Conservation (phyloP, 2,113 vertebrate genomes). For the Lucifuga dentata region DNA sequence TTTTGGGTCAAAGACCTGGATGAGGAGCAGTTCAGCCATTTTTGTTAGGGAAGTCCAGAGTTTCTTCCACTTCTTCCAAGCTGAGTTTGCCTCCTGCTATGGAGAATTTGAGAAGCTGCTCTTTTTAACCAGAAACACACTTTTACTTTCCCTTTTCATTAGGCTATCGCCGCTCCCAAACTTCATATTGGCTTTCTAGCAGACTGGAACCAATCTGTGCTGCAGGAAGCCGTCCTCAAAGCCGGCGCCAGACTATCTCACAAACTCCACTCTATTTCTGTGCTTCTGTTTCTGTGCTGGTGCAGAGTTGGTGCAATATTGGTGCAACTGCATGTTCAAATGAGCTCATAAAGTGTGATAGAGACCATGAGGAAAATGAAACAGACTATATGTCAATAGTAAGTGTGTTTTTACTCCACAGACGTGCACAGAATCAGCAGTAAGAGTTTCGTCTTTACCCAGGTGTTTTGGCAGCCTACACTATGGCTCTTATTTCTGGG, state of each 20-base stretch:
- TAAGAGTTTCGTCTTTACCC: not conserved
- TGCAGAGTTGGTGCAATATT: not conserved
- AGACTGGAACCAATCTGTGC: conserved; percentile 71
- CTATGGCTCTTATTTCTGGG: conserved; percentile 3
- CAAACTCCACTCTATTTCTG: conserved; percentile 35
- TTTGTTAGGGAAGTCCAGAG: conserved; percentile 5
- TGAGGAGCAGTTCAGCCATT: conserved; percentile 15
- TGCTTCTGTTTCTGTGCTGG: conserved; percentile 19
- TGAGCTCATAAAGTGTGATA: conserved; percentile 14
- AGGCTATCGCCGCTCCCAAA: conserved; percentile 49
- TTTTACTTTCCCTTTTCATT: conserved; percentile 39
- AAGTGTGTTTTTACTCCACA: too few species aligned
- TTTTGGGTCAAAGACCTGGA: conserved; percentile 16
- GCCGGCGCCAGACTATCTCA: conserved; percentile 52
- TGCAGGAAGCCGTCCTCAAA: conserved; percentile 52
- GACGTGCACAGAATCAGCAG: too few species aligned
- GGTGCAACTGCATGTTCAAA: conserved; percentile 3
- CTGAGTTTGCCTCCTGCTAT: conserved; percentile 34
- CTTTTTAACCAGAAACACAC: conserved; percentile 45
- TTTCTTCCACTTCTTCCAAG: conserved; percentile 20
- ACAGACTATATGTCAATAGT: not conserved
- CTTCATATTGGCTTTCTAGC: conserved; percentile 67
- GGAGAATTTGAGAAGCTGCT: conserved; percentile 55
- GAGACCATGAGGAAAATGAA: not conserved
- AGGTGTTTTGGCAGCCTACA: not conserved